Evolutionary conservation across 2,888 invertebrate genomes (phyloP), one percentile per base, ranked within the genome.

Genomic region (Cryptosula pallasiana): DNA sequence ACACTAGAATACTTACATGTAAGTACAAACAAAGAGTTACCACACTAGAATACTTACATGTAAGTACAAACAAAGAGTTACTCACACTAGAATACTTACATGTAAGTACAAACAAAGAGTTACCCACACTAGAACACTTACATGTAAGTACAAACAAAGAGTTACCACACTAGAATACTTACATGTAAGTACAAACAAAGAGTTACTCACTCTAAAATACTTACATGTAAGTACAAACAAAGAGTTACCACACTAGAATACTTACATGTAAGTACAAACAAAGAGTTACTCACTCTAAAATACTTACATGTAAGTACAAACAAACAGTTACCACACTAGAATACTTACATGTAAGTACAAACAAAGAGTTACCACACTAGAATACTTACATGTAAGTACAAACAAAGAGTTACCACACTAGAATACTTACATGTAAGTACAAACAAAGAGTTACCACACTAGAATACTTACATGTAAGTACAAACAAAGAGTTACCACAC

Each of bases 1-100:
- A 45, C 20, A 45, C 5, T 45, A 20, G 45, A 13, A 16, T 70
- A 76, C 80, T 78, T 78, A 86, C 86, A n/a, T n/a, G n/a, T n/a
- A n/a, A n/a, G n/a, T n/a, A n/a, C n/a, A n/a, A n/a, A n/a, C n/a
- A n/a, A n/a, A n/a, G n/a, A n/a, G n/a, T n/a, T 45, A 45, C 20
- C 9, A 45, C 20, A 45, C 5, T 45, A 20, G 45, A 13, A 16
- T 70, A 76, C 80, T 78, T 78, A 86, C 86, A n/a, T n/a, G n/a
- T n/a, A n/a, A n/a, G n/a, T n/a, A n/a, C n/a, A n/a, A n/a, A n/a
- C n/a, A n/a, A n/a, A n/a, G n/a, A n/a, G n/a, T n/a, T n/a, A n/a
- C n/a, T n/a, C n/a, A n/a, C n/a, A n/a, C n/a, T n/a, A n/a, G n/a
- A n/a, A n/a, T n/a, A n/a, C n/a, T 45, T 45, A 45, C 45, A 45